Evolutionary conservation across 2,888 invertebrate species (phyloP).

Genomic region (Mesopsocus fuscifrons): DNA sequence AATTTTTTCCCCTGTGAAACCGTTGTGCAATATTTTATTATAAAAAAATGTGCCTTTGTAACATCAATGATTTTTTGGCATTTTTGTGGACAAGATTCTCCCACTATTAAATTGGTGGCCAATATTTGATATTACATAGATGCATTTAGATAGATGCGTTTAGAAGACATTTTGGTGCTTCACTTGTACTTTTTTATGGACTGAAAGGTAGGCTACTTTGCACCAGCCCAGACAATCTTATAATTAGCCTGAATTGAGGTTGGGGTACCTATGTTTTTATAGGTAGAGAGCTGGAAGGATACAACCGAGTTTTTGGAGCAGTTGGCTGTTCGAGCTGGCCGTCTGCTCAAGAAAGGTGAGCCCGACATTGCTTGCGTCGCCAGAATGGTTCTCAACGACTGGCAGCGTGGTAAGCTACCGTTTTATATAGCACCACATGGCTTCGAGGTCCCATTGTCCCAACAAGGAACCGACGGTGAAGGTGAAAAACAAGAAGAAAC

Average conservation of each 20-base stretch:
- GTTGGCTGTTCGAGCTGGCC: conserved; percentile 68
- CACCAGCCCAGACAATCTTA: neutral
- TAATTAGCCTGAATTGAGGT: neutral
- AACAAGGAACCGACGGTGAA: conserved; percentile 17
- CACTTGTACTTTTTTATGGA: neutral
- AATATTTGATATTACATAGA: too few species aligned
- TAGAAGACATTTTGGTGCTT: neutral
- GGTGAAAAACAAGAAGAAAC: conserved; percentile 13
- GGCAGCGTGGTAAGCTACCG: conserved; percentile 94
- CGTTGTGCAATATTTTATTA: too few species aligned
- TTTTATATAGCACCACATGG: conserved; percentile 82
- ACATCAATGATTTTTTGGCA: too few species aligned
- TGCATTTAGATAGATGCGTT: too few species aligned
- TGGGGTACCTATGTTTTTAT: neutral
- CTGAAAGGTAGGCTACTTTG: neutral
- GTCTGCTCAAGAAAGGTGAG: conserved; percentile 90
- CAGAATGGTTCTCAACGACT: conserved; percentile 93
- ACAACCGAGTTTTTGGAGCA: conserved; percentile 81
- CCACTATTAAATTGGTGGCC: too few species aligned
- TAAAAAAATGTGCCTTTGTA: too few species aligned
- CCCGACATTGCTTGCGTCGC: conserved; percentile 79
- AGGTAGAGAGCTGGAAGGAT: conserved; percentile 58
- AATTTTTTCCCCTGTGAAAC: too few species aligned
- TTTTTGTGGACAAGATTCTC: too few species aligned
- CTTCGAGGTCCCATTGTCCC: conserved; percentile 47